These are phyloP conservation scores for Phenacoccus solenopsis DNA, from an alignment of 1,140 invertebrate genomes.

Conservation along the genomic window DNA sequence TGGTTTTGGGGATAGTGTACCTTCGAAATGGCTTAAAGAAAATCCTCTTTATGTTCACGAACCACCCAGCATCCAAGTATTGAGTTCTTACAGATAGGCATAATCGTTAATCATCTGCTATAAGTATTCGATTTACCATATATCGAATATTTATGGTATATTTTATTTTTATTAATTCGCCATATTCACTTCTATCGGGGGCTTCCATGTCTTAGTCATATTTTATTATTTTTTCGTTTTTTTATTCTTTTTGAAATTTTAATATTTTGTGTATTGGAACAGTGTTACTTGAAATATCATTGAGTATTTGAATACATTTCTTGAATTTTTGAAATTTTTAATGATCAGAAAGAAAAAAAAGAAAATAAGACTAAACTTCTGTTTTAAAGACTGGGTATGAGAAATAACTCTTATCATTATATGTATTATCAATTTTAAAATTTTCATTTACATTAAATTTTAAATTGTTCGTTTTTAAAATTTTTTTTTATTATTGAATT, in stretches of 20 bases:
- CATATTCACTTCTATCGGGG: neutral
- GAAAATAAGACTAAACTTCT: neutral
- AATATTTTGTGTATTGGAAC: no score
- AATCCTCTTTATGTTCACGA: neutral
- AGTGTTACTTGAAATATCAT: no score
- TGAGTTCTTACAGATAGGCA: neutral
- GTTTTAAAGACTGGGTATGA: neutral
- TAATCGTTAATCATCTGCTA: no score
- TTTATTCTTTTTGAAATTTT: no score
- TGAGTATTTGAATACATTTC: no score
- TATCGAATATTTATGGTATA: neutral
- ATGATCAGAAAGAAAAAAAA: no score
- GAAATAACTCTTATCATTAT: no score
- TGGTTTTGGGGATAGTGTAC: neutral
- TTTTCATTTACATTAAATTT: no score
- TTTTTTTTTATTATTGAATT: neutral
- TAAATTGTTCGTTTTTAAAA: no score
- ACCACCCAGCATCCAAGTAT: neutral
- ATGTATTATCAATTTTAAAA: no score
- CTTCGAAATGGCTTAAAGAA: slow-evolving; percentile 6
- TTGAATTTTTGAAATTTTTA: no score
- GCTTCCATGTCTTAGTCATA: neutral
- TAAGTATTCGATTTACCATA: neutral
- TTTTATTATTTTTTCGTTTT: neutral
- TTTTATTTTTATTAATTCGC: neutral